Evolutionary conservation across 1,140 invertebrate species (phyloP).

Genomic region (Eriocheir sinensis): DNA sequence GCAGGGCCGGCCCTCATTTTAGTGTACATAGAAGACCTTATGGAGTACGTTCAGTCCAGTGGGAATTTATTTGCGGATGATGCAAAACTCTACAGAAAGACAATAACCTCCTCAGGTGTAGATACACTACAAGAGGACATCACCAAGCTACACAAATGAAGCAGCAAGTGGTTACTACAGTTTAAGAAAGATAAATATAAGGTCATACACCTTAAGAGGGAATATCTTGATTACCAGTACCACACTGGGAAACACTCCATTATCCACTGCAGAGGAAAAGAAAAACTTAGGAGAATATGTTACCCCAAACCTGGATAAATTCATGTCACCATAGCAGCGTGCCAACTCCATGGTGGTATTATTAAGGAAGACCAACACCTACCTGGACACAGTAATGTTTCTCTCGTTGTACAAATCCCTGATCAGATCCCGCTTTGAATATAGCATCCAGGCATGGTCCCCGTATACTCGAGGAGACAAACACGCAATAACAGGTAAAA

Average conservation of each 20-base stretch:
- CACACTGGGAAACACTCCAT: background rate
- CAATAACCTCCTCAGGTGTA: background rate
- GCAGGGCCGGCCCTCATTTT: background rate
- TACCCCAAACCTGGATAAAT: background rate
- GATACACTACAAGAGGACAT: conserved; percentile 30
- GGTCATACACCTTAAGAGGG: background rate
- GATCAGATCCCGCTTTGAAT: background rate
- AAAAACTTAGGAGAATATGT: background rate
- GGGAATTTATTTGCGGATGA: background rate
- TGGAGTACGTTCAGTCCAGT: background rate
- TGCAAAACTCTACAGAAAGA: conserved; percentile 30
- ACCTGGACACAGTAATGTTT: background rate
- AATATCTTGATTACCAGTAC: background rate
- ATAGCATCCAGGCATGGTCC: conserved; percentile 18
- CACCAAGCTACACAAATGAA: conserved; percentile 5
- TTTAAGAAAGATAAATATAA: background rate
- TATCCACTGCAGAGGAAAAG: conserved; percentile 1
- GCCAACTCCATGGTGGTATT: conserved; percentile 14
- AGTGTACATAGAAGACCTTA: background rate
- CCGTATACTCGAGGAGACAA: background rate
- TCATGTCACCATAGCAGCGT: background rate
- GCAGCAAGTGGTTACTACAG: conserved; percentile 11
- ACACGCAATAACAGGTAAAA: background rate
- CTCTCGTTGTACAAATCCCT: background rate
- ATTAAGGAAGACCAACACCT: background rate